Conservation (phyloP, 2,113 vertebrate species). For the Chaetodon trifascialis region DNA sequence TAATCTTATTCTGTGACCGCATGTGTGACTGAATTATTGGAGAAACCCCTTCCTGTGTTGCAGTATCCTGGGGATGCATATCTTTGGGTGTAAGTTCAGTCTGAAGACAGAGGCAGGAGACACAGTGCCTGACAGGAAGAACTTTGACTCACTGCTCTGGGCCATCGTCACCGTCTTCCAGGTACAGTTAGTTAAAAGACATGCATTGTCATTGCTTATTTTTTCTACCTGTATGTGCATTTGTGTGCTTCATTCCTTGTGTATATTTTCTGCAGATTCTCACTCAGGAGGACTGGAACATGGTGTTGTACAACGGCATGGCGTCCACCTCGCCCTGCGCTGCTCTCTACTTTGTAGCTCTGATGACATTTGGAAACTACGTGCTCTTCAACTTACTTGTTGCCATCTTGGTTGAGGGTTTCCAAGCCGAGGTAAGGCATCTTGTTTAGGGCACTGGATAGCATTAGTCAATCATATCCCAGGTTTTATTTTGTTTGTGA, state of each 20-base stretch:
- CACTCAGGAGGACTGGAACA: conserved; percentile 99
- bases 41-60: conserved; percentile 17
- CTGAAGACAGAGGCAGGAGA: conserved; percentile 96
- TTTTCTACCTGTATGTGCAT: background rate
- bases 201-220: background rate
- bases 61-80: conserved; percentile 99
- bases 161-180: conserved; percentile 98
- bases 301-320: conserved; percentile 97
- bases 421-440: conserved; percentile 95
- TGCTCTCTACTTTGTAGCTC: conserved; percentile 96
- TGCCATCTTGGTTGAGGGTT: conserved; percentile 97
- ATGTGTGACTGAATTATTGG: background rate
- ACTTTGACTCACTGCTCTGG: conserved; percentile 98
- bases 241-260: background rate
- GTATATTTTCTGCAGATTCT: conserved; percentile 87
- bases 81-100: conserved; percentile 99
- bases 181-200: conserved; percentile 80
- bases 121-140: conserved; percentile 97
- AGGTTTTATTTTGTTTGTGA: no score
- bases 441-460: background rate
- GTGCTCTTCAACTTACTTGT: conserved; percentile 98
- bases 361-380: conserved; percentile 99
- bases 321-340: conserved; percentile 96
- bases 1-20: background rate
- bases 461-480: no score